Percentiles rank a stretch among this genome's conserved stretches.
phyloP scores from a whole-genome alignment of 1,140 invertebrate species.

The Ips typographus region DNA sequence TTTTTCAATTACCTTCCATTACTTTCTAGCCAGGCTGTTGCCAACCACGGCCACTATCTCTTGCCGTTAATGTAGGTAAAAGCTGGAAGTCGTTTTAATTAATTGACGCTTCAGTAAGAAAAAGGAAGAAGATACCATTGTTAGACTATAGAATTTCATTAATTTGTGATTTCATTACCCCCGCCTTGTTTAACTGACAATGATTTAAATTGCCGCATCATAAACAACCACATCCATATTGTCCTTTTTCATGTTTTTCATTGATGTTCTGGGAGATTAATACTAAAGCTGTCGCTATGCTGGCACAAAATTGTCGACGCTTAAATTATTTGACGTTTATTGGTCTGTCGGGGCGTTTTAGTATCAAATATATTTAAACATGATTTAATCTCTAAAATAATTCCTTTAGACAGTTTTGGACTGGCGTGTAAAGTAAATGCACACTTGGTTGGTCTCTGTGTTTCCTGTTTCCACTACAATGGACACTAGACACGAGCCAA shows the following conservation, averaged over 20 bases:
- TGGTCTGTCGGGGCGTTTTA: too few relatives aligned
- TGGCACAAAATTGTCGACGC: too few relatives aligned
- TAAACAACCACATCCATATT: background rate
- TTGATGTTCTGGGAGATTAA: background rate
- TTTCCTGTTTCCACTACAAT: conserved; percentile 29
- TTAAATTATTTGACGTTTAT: too few relatives aligned
- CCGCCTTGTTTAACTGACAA: background rate
- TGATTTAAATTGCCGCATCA: background rate
- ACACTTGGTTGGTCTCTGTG: conserved; percentile 18
- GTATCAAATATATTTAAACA: too few relatives aligned
- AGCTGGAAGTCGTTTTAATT: background rate
- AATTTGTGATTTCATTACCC: too few relatives aligned
- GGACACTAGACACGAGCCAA: conserved; percentile 27
- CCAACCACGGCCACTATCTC: background rate
- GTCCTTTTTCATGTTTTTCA: background rate
- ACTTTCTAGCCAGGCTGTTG: conserved; percentile 20
- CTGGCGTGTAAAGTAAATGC: conserved; percentile 11
- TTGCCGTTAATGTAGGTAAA: background rate
- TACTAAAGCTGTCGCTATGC: background rate
- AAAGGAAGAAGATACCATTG: too few relatives aligned
- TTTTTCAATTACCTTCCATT: conserved; percentile 22
- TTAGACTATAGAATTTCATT: too few relatives aligned
- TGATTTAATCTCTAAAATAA: background rate
- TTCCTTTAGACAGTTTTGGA: background rate
- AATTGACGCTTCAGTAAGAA: too few relatives aligned